phyloP scores from a whole-genome alignment of 2,888 invertebrate species.

The Napeogenes inachia region DNA sequence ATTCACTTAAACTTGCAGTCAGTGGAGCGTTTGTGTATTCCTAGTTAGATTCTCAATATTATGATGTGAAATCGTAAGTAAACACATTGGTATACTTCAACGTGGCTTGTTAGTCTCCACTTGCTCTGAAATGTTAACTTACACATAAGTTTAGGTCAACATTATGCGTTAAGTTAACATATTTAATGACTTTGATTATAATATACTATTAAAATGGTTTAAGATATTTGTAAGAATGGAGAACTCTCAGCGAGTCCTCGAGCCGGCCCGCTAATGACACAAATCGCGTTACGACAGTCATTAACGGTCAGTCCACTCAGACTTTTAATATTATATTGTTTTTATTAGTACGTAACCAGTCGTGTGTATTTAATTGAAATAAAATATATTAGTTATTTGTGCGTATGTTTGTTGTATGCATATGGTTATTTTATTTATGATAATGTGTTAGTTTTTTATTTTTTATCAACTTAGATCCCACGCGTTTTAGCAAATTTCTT shows the following conservation, averaged over 20 bases:
- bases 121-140: conserved; percentile 22
- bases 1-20: conserved; percentile 25
- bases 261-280: conserved; percentile 54
- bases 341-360: conserved; percentile 11
- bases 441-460: too few species aligned
- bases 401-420: too few species aligned
- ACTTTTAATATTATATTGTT: conserved; percentile 30
- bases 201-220: neutral
- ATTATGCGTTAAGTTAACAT: too few species aligned
- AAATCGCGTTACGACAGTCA: conserved; percentile 49
- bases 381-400: neutral
- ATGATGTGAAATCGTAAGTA: conserved; percentile 32
- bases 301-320: conserved; percentile 61
- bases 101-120: conserved; percentile 33
- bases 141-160: conserved; percentile 16
- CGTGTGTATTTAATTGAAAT: conserved; percentile 9
- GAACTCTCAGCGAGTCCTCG: conserved; percentile 48
- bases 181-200: neutral
- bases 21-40: conserved; percentile 21
- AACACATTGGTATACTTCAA: conserved; percentile 48
- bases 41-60: conserved; percentile 29
- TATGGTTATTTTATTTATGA: too few species aligned
- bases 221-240: conserved; percentile 40
- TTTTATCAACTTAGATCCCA: too few species aligned
- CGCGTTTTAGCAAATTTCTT: too few species aligned